phyloP scores from a whole-genome alignment of 2,113 vertebrate species.

The Plectropomus leopardus region DNA sequence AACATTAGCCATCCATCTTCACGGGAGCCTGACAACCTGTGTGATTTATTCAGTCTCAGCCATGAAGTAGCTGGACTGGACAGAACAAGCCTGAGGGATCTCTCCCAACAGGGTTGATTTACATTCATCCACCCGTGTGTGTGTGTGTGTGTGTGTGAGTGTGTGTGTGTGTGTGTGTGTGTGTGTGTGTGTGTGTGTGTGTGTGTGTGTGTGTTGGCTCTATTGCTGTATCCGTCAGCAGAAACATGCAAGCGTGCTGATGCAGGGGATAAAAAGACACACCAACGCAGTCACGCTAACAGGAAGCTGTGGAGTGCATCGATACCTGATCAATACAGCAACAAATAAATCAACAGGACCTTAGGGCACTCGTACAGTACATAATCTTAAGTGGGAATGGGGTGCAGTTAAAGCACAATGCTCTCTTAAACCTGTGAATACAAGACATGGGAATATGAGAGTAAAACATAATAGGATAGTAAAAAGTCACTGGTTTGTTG shows the following conservation, averaged over 20 bases:
- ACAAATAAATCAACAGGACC: conserved; percentile 61
- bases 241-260: conserved; percentile 67
- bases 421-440: conserved; percentile 13
- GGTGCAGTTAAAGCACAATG: conserved; percentile 26
- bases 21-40: conserved; percentile 33
- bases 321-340: conserved; percentile 53
- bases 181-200: conserved; percentile 30
- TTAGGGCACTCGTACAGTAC: conserved; percentile 10
- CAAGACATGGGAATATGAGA: not conserved
- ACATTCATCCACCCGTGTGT: conserved; percentile 35
- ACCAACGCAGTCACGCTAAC: conserved; percentile 38
- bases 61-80: conserved; percentile 47
- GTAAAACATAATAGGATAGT: not conserved
- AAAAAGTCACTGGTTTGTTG: conserved; percentile 4
- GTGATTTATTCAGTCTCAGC: conserved; percentile 61
- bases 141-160: conserved; percentile 1
- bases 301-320: conserved; percentile 22
- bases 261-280: conserved; percentile 40
- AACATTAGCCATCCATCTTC: conserved; percentile 56
- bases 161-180: conserved; percentile 31
- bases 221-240: conserved; percentile 72
- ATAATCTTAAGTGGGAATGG: conserved; percentile 40
- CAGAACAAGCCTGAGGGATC: conserved; percentile 51
- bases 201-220: conserved; percentile 48
- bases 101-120: conserved; percentile 61